Conservation (phyloP, 2,113 vertebrate species). For the Oryzias melastigma region DNA sequence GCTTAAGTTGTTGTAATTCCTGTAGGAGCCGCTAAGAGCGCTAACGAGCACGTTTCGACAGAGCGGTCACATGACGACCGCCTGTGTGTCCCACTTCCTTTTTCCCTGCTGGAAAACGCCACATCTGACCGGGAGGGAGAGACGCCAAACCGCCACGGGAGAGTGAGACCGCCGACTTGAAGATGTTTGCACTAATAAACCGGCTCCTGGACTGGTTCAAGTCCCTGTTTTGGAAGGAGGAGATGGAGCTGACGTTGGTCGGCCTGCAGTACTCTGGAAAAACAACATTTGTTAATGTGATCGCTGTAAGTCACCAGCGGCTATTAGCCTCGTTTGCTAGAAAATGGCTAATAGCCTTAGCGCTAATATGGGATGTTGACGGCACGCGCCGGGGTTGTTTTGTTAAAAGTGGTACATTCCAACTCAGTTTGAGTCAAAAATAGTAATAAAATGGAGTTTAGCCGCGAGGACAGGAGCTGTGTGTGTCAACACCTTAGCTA, state of each 20-base stretch:
- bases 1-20: neutral
- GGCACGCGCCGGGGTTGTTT: too few relatives aligned
- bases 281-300: constrained; percentile 90
- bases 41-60: constrained; percentile 6
- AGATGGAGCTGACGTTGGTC: constrained; percentile 90
- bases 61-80: constrained; percentile 63
- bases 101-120: constrained; percentile 56
- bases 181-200: constrained; percentile 84
- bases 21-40: constrained; percentile 14
- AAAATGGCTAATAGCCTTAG: constrained; percentile 47
- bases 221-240: constrained; percentile 88
- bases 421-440: too few relatives aligned
- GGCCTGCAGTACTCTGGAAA: constrained; percentile 90
- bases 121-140: constrained; percentile 65
- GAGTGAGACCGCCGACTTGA: constrained; percentile 40
- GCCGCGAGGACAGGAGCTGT: neutral
- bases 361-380: constrained; percentile 25
- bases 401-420: too few relatives aligned
- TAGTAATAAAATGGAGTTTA: too few relatives aligned
- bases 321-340: constrained; percentile 54
- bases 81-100: constrained; percentile 40
- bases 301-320: constrained; percentile 80
- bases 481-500: constrained; percentile 32
- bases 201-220: constrained; percentile 87
- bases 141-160: constrained; percentile 15